A percentile compares a stretch with the other conserved stretches of the same genome.
phyloP scores from a whole-genome alignment of 2,113 vertebrate genomes.

The Hepsetus odoe region DNA sequence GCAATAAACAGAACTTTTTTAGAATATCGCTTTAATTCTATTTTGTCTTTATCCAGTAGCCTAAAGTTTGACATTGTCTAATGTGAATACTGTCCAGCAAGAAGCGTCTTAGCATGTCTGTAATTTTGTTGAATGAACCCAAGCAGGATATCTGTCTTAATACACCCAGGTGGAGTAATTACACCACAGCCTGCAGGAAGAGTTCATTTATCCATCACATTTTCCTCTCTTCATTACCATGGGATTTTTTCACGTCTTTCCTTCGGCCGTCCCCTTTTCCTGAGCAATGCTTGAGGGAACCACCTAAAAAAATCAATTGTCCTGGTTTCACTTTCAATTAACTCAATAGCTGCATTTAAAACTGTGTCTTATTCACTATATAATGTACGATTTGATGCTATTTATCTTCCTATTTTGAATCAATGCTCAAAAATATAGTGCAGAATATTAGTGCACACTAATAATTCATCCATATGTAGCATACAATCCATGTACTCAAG shows the following conservation, averaged over 20 bases:
- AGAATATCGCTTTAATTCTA: not conserved
- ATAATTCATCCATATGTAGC: too few relatives aligned
- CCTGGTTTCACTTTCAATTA: not conserved
- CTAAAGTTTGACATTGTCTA: conserved; percentile 61
- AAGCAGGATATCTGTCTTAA: conserved; percentile 15
- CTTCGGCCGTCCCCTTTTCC: not conserved
- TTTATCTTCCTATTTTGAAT: too few relatives aligned
- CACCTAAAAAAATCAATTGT: not conserved
- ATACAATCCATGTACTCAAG: too few relatives aligned
- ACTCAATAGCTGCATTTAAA: too few relatives aligned
- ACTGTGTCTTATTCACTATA: too few relatives aligned
- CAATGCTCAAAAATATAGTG: too few relatives aligned
- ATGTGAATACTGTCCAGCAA: conserved; percentile 62
- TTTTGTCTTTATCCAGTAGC: conserved; percentile 38
- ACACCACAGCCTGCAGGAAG: conserved; percentile 48
- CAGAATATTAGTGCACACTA: too few relatives aligned
- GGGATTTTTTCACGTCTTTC: conserved; percentile 17
- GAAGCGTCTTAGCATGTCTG: conserved; percentile 59
- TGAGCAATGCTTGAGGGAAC: not conserved
- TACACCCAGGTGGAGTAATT: conserved; percentile 46
- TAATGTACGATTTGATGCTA: too few relatives aligned
- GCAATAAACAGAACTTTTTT: not conserved
- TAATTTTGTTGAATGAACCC: conserved; percentile 19
- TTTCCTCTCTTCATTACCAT: conserved; percentile 19
- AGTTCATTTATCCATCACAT: conserved; percentile 41